phyloP scores from a whole-genome alignment of 1,140 invertebrate genomes.

The Telenomus remus region DNA sequence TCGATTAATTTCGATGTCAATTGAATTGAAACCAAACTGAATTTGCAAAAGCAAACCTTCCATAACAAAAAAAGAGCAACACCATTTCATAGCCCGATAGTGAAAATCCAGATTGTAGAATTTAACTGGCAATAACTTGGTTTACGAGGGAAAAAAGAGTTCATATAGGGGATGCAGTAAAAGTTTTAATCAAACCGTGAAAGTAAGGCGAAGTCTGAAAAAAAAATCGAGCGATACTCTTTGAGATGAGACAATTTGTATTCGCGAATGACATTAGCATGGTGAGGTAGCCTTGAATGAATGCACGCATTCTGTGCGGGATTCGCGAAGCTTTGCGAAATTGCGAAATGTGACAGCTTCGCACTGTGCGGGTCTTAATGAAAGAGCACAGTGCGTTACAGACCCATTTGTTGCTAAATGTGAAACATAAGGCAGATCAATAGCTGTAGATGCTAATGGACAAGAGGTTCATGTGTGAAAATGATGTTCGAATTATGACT shows the following conservation, averaged over 20 bases:
- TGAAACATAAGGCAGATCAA: constrained; percentile 38
- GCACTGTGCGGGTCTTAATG: constrained; percentile 14
- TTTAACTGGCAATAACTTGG: too few species aligned
- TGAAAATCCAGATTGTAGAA: too few species aligned
- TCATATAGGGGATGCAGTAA: too few species aligned
- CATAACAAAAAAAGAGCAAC: too few species aligned
- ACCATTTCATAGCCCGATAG: too few species aligned
- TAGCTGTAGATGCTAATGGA: constrained; percentile 19
- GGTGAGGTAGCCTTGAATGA: constrained; percentile 11
- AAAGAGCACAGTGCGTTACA: constrained; percentile 9
- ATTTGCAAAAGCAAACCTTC: too few species aligned
- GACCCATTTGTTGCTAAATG: constrained; percentile 41
- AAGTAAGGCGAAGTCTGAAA: too few species aligned
- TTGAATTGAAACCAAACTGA: too few species aligned
- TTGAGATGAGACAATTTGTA: constrained; percentile 16
- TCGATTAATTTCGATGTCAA: too few species aligned
- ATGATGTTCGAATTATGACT: constrained; percentile 18
- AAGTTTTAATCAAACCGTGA: too few species aligned
- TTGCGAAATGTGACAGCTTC: constrained; percentile 15
- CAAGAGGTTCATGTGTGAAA: background rate
- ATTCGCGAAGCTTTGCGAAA: constrained; percentile 15
- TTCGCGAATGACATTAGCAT: constrained; percentile 6
- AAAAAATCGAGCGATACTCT: background rate
- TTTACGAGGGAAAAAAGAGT: too few species aligned
- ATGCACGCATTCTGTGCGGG: constrained; percentile 13